A percentile compares a stretch with the other conserved stretches of the same genome.
Evolutionary conservation across 2,113 vertebrate species (phyloP).

Genomic region (Thamnophis sirtalis): DNA sequence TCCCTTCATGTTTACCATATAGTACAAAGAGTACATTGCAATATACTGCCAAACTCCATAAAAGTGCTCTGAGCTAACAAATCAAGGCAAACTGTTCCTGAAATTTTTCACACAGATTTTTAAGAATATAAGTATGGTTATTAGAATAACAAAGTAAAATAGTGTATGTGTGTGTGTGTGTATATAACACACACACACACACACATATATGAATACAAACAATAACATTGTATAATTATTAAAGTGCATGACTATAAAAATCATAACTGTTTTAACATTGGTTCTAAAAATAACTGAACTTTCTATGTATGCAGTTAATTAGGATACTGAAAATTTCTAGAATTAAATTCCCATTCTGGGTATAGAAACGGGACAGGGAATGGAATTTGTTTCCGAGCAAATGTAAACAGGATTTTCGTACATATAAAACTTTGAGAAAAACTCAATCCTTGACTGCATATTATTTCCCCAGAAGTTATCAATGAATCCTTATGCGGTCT

Average conservation of each 20-base stretch:
- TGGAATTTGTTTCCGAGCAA: neutral
- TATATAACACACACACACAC: no score
- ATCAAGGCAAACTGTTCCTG: conserved; percentile 25
- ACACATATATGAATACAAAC: neutral
- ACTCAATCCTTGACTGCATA: neutral
- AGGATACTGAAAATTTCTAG: neutral
- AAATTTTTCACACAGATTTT: conserved; percentile 12
- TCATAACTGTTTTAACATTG: neutral
- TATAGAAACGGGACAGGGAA: neutral
- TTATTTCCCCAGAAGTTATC: neutral
- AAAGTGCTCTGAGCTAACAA: neutral
- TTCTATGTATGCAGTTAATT: neutral
- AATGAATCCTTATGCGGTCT: neutral
- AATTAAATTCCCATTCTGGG: neutral
- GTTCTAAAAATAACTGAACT: neutral
- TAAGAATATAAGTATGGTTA: neutral
- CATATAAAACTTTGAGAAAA: neutral
- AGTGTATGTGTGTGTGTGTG: neutral
- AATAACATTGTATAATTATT: conserved; percentile 16
- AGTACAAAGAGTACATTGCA: conserved; percentile 9
- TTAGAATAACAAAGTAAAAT: neutral
- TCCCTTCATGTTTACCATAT: conserved; percentile 21
- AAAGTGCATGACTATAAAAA: neutral
- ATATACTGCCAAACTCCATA: conserved; percentile 6
- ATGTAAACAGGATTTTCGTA: neutral